These are phyloP conservation scores for Anagyrus pseudococci DNA, from an alignment of 2,888 invertebrate genomes.

Conservation along the genomic window DNA sequence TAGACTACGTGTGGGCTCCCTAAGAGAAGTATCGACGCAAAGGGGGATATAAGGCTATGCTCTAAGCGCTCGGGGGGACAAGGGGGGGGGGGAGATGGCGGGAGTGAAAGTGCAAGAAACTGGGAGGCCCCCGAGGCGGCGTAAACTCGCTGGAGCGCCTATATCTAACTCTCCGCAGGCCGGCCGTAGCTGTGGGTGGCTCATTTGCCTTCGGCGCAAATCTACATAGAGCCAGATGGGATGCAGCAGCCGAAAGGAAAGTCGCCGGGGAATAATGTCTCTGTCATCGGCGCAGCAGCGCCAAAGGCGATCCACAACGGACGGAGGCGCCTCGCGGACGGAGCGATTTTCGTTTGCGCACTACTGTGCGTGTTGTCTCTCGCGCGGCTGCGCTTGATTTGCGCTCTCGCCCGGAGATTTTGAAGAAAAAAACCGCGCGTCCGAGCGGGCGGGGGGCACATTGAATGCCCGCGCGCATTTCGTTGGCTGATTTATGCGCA, in stretches of 20 bases:
- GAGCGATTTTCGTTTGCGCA: too few species aligned
- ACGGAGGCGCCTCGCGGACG: too few species aligned
- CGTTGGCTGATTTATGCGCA: too few species aligned
- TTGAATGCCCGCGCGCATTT: too few species aligned
- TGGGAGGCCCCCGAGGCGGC: slow-evolving; percentile 2
- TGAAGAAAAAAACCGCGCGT: too few species aligned
- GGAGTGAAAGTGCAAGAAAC: slow-evolving; percentile 13
- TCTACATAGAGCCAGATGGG: slow-evolving; percentile 44
- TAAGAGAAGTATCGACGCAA: neutral
- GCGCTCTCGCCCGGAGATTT: too few species aligned
- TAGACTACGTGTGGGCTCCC: neutral
- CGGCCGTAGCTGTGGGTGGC: slow-evolving; percentile 32
- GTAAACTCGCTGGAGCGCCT: too few species aligned
- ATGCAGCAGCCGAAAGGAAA: slow-evolving; percentile 42
- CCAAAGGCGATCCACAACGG: neutral
- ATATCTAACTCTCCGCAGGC: too few species aligned
- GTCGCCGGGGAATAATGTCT: slow-evolving; percentile 37
- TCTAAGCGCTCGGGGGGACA: neutral
- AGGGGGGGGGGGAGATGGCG: too few species aligned
- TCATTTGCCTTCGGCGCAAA: slow-evolving; percentile 45
- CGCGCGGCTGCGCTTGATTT: too few species aligned
- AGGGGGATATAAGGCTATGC: neutral
- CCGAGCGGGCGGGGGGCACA: too few species aligned
- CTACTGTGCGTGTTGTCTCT: too few species aligned
- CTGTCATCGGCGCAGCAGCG: slow-evolving; percentile 15